Conservation (phyloP, 2,113 vertebrate genomes). For the Rhegmatorhina hoffmannsi region DNA sequence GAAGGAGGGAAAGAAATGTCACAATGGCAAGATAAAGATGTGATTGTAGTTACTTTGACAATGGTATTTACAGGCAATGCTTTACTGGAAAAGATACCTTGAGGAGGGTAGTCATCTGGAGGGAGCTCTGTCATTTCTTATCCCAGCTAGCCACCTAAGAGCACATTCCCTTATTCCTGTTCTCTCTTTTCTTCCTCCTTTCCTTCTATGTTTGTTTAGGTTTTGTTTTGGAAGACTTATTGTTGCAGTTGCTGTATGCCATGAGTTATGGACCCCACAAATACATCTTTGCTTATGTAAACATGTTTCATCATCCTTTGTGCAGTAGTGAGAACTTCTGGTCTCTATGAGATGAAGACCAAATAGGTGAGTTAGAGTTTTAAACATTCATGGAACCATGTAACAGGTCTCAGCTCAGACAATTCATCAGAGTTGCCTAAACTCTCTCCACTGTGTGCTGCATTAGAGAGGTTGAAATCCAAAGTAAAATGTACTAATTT, state of each 20-base stretch:
- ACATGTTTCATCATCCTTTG: background rate
- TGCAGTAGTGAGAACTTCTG: background rate
- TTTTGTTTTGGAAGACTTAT: background rate
- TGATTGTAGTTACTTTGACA: background rate
- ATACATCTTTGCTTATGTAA: background rate
- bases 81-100: background rate
- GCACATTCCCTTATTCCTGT: rapidly evolving
- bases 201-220: background rate
- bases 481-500: background rate
- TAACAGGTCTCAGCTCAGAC: background rate
- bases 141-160: background rate
- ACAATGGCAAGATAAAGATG: background rate
- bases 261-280: background rate
- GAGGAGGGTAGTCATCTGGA: background rate
- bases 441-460: background rate
- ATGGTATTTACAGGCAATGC: background rate
- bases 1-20: background rate
- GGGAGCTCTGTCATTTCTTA: background rate
- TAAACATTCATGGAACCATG: background rate
- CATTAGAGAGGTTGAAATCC: background rate
- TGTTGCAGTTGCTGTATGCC: background rate
- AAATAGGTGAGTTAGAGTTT: background rate
- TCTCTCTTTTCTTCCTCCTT: background rate
- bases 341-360: background rate
- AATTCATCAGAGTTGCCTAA: background rate